Evolutionary conservation across 2,113 vertebrate species (phyloP).

Genomic region (Stigmatopora argus): DNA sequence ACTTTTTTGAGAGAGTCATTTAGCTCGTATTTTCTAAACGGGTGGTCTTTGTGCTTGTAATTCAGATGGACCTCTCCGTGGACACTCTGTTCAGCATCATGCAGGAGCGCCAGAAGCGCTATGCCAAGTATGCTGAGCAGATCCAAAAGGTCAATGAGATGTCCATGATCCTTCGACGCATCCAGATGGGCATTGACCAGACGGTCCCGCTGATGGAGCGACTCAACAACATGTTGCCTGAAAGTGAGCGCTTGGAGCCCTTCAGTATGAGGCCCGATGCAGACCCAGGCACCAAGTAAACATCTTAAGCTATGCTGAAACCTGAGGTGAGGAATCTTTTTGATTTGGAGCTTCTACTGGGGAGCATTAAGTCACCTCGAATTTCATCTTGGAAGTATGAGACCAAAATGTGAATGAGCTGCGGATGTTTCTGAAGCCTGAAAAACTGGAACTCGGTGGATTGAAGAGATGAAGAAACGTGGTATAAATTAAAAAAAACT

Average conservation of each 20-base stretch:
- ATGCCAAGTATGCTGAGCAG: conserved; percentile 96
- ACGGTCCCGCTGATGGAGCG: conserved; percentile 92
- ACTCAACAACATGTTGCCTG: conserved; percentile 90
- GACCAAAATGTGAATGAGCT: background rate
- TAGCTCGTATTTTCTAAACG: background rate
- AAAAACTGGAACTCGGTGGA: background rate
- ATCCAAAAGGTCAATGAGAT: conserved; percentile 99
- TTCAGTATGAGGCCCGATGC: conserved; percentile 86
- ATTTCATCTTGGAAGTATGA: background rate
- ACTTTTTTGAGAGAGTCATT: background rate
- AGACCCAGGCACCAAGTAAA: conserved; percentile 64
- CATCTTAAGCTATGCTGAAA: background rate
- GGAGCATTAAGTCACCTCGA: background rate
- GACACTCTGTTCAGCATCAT: conserved; percentile 91
- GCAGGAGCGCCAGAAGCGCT: conserved; percentile 97
- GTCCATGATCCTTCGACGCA: conserved; percentile 92
- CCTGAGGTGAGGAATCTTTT: background rate
- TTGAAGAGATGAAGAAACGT: background rate
- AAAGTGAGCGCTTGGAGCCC: conserved; percentile 87
- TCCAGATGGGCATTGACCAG: conserved; percentile 98
- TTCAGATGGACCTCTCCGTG: conserved; percentile 91
- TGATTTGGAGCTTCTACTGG: background rate
- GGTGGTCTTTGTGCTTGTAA: background rate
- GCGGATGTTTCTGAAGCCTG: background rate
- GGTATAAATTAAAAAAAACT: background rate